These are phyloP conservation scores for Chaenocephalus aceratus DNA, from an alignment of 2,113 vertebrate species.

Conservation along the genomic window DNA sequence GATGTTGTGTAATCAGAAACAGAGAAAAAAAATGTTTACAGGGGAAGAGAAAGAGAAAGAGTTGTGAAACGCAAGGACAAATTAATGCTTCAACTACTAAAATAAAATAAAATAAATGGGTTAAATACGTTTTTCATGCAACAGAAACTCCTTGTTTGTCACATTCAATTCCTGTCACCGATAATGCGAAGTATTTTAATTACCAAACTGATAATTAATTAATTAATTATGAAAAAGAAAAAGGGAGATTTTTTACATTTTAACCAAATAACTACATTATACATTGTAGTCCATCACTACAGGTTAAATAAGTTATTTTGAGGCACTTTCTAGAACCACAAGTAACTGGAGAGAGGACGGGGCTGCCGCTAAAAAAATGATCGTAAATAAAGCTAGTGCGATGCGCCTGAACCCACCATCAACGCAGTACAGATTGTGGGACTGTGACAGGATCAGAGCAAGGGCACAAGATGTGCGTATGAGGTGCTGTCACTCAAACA, in stretches of 20 bases:
- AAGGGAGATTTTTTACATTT: too few species aligned
- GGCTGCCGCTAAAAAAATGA: slow-evolving; percentile 61
- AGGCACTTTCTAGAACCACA: slow-evolving; percentile 20
- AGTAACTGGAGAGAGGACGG: slow-evolving; percentile 47
- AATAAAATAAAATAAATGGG: neutral
- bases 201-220: neutral
- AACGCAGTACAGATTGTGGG: slow-evolving; percentile 44
- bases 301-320: neutral
- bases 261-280: neutral
- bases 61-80: neutral
- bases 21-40: neutral
- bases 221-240: too few species aligned
- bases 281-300: neutral
- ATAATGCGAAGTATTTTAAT: too few species aligned
- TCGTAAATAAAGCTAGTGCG: slow-evolving; percentile 76
- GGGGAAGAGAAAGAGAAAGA: neutral
- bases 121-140: neutral
- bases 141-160: neutral
- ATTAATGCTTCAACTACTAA: neutral
- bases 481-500: slow-evolving; percentile 71
- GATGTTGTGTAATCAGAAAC: neutral
- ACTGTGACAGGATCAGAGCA: slow-evolving; percentile 68
- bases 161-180: too few species aligned
- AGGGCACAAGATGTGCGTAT: slow-evolving; percentile 58
- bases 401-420: slow-evolving; percentile 74